phyloP scores from a whole-genome alignment of 2,113 vertebrate genomes.

The Phalacrocorax pelagicus region DNA sequence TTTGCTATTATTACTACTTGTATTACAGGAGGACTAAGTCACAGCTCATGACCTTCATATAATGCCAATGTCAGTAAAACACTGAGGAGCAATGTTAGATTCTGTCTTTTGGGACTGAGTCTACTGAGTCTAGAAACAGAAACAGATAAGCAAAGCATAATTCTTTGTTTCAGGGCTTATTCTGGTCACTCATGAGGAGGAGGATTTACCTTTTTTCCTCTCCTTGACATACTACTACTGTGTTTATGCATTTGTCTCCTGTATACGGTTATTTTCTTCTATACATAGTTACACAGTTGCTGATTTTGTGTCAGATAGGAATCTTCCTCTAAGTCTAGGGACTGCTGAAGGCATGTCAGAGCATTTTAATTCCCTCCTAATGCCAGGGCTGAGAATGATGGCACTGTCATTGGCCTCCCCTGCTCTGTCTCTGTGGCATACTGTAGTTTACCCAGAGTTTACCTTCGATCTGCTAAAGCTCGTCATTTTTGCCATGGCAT shows the following conservation, averaged over 20 bases:
- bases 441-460: neutral
- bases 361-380: neutral
- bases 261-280: neutral
- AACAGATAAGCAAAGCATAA: neutral
- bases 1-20: slow-evolving; percentile 12
- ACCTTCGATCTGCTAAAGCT: neutral
- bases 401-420: neutral
- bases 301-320: neutral
- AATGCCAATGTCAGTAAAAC: neutral
- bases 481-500: neutral
- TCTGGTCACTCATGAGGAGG: neutral
- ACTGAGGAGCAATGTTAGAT: neutral
- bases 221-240: neutral
- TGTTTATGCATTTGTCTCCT: neutral
- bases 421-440: neutral
- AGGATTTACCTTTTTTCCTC: neutral
- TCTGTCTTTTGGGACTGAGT: neutral
- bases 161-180: neutral
- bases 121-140: neutral
- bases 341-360: neutral
- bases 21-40: slow-evolving; percentile 13
- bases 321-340: neutral
- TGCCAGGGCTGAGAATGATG: neutral
- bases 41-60: neutral
- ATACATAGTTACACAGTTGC: neutral